phyloP scores from a whole-genome alignment of 35 echinoderm and acorn worm species.

The Apostichopus californicus region DNA sequence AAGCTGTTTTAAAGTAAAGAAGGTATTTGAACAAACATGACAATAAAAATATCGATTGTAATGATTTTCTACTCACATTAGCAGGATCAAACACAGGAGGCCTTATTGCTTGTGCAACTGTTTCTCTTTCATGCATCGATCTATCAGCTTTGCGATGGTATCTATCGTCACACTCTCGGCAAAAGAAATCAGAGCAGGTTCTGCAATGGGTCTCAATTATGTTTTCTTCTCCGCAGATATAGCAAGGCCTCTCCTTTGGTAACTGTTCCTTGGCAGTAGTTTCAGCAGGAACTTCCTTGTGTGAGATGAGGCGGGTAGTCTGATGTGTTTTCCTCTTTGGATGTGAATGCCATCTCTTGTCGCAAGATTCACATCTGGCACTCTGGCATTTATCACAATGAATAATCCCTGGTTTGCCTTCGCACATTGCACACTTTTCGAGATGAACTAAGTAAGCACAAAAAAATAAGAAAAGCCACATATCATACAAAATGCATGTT shows the following conservation, averaged over 20 bases:
- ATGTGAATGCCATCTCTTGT: constrained; percentile 37
- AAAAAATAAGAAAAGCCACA: not conserved
- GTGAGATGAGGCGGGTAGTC: not conserved
- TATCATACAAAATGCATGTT: not conserved
- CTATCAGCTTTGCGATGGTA: not conserved
- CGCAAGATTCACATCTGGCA: constrained; percentile 39
- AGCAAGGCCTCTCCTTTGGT: not conserved
- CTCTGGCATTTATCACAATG: constrained; percentile 54
- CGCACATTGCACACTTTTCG: constrained; percentile 48
- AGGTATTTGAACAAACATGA: no score
- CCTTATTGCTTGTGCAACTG: not conserved
- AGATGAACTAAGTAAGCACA: not conserved
- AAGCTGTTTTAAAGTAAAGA: no score
- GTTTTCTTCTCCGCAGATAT: not conserved
- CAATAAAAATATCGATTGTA: not conserved
- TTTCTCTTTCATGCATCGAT: constrained; percentile 2
- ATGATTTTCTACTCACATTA: not conserved
- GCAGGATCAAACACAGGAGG: not conserved
- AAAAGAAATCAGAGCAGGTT: constrained; percentile 15
- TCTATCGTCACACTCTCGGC: not conserved
- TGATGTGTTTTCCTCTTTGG: constrained; percentile 45
- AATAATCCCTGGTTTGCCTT: constrained; percentile 26
- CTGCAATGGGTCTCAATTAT: not conserved
- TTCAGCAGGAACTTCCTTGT: not conserved
- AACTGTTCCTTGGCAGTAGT: not conserved